Evolutionary conservation across 1,140 invertebrate species (phyloP), one percentile per base, ranked within the genome.

Genomic region (Drosophila arawakana): DNA sequence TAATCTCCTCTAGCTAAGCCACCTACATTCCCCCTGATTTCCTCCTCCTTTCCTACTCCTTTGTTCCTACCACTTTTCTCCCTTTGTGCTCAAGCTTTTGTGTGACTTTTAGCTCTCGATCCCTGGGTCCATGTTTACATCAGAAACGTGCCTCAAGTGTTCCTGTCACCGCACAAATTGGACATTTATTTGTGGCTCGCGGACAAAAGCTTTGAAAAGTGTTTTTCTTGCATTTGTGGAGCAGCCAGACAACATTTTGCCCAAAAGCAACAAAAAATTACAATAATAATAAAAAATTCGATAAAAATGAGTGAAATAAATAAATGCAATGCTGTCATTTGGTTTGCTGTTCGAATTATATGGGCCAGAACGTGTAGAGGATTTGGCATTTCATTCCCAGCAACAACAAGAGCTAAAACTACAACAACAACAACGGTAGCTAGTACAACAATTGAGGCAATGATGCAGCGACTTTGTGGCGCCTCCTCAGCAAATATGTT

Each of bases 141-240:
- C 84, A 82, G 86, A 86, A 86, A 86, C 83, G 83, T 86, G 83
- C 83, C 84, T 82, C 83, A 88, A 86, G 84, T 86, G 83, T 88
- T 86, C 80, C 83, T 86, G 83, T 88, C 83, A 86, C 76, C 75
- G 80, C 80, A 88, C 83, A 88, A 86, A 88, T 88, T 86, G 84
- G 83, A 86, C 83, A 86, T 88, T 86, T 88, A 86, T 86, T 88
- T 88, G 83, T 66, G 84, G 82, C 72, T 66, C 57, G 63, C 71
- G 63, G 75, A 39, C 39, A 60, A 60, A 63, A 63, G 43, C 55
- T 67, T 50, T 54, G 37, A 73, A 61, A 73, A 73, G 66, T 54
- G 71, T 62, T 68, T 30, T 30, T 30, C 25, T 30, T 30, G 25
- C 25, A 30, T 30, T 30, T 30, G 25, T 59, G 59, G 71, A 67